Conservation (phyloP, 2,113 vertebrate species). For the Atrichornis clamosus region DNA sequence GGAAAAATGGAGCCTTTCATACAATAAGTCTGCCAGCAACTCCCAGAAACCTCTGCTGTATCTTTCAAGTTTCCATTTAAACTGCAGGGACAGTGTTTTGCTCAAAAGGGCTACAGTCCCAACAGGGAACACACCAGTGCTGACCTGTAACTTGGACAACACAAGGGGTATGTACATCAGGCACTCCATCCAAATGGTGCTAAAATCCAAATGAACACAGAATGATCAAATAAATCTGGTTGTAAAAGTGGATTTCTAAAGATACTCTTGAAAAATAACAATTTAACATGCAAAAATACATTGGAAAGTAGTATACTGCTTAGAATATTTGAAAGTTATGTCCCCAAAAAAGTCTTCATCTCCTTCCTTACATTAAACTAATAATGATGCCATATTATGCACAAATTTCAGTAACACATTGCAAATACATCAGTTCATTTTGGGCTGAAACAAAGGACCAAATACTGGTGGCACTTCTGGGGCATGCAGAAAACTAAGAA, state of each 20-base stretch:
- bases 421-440: background rate
- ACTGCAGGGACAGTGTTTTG: constrained; percentile 42
- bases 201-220: background rate
- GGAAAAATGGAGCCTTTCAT: constrained; percentile 69
- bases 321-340: background rate
- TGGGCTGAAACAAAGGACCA: background rate
- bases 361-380: background rate
- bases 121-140: constrained; percentile 51
- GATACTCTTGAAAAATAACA: background rate
- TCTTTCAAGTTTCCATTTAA: constrained; percentile 66
- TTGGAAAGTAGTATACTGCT: background rate
- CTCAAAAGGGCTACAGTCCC: constrained; percentile 63
- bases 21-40: constrained; percentile 48
- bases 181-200: background rate
- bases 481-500: background rate
- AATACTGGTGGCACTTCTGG: background rate
- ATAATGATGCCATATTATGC: background rate
- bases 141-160: background rate
- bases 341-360: background rate
- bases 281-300: background rate
- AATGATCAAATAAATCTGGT: background rate
- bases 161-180: background rate
- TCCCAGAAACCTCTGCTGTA: constrained; percentile 63
- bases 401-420: accelerated
- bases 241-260: background rate